Percentiles rank a stretch among this genome's conserved stretches.
phyloP scores from a whole-genome alignment of 2,113 vertebrate species.

The Shinisaurus crocodilurus region DNA sequence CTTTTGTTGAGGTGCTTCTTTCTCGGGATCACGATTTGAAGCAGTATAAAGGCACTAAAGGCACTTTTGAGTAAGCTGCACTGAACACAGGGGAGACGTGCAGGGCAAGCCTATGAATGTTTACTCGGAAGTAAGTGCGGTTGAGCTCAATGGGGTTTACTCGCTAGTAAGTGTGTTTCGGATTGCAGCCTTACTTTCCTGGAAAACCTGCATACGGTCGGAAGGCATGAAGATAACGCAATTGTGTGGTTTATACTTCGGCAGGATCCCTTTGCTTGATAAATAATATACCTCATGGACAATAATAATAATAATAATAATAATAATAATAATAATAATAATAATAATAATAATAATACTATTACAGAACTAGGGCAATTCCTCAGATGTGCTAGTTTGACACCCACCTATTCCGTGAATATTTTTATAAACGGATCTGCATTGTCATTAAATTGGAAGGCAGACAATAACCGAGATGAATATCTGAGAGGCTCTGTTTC shows the following conservation, averaged over 20 bases:
- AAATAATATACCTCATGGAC: neutral
- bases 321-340: neutral
- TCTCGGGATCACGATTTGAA: neutral
- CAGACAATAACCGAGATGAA: neutral
- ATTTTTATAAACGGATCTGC: neutral
- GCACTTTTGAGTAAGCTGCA: too few species aligned
- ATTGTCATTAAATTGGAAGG: neutral
- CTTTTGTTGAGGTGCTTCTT: slow-evolving; percentile 1
- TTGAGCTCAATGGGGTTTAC: neutral
- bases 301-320: neutral
- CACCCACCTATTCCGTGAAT: neutral
- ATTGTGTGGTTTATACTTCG: neutral
- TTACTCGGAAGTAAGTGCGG: neutral
- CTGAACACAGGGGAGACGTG: too few species aligned
- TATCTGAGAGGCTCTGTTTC: neutral
- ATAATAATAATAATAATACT: neutral
- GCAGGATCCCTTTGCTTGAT: neutral
- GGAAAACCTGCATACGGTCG: neutral
- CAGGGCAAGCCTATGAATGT: neutral
- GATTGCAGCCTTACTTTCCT: neutral
- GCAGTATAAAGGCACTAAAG: neutral
- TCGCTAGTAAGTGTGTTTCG: neutral
- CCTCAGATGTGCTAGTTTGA: neutral
- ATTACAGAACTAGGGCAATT: neutral
- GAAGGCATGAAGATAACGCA: neutral